Evolutionary conservation across 2,113 vertebrate genomes (phyloP), one percentile per base, ranked within the genome.

Genomic region (Oryzias curvinotus): DNA sequence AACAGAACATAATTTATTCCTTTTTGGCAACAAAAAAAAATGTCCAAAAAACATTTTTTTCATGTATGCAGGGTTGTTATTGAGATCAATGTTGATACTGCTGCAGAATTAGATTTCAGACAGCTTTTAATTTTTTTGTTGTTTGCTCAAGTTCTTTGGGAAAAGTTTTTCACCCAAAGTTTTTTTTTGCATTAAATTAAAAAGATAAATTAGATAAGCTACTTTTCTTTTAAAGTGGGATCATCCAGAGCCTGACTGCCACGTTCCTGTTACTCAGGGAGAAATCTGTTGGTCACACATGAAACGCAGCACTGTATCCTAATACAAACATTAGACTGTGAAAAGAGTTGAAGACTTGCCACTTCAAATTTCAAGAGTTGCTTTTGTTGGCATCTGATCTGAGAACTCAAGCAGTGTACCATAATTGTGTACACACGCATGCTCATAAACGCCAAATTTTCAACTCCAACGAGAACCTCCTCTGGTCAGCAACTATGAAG

Each of bases 361-460:
- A 87, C 75, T 85, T 90, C 81, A 89, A 82, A 88, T 88, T 86
- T 86, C 73, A 52, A 76, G 70, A 73, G 56, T 71, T 88, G 87
- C 85, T 92, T 89, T 85, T 77, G 73, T 90, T 91, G 90, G 89
- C 89, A 62, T 84, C 73, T 52, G 83, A 91, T 90, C 86, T 88
- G 79, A 91, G 78, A 71, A 61, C 48, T 62, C 71, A 77, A 58
- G 65, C 77, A 68, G 85, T 66, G 73, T 63, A 67, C 82, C 75
- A 68, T 72, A 85, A 85, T 80, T 83, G 62, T 75, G 75, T 71
- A 71, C 52, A 78, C 71, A 81, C 62, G 80, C 30, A 71, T 69
- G 72, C 65, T 71, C 30, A 77, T 23, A 75, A 46, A 60, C 61
- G 65, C 75, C 57, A 83, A 78, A 75, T 76, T 57, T 78, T 62